Conservation (phyloP, 2,113 vertebrate genomes). For the Pontoporia blainvillei region DNA sequence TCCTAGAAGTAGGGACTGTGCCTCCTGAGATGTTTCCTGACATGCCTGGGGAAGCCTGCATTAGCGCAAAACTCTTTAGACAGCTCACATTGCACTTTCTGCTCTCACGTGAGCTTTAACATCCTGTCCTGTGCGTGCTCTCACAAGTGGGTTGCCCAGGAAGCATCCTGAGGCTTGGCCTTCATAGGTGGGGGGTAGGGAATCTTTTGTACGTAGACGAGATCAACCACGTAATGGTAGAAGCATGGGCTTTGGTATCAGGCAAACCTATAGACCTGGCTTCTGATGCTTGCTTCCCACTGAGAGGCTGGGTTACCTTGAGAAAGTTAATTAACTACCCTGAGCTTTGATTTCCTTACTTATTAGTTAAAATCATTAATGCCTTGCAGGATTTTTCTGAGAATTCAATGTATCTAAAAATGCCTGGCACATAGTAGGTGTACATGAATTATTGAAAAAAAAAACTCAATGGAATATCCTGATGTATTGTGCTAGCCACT, state of each 20-base stretch:
- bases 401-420: neutral
- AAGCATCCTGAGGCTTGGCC: neutral
- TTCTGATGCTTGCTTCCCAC: neutral
- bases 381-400: neutral
- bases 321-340: neutral
- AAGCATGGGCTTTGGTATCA: neutral
- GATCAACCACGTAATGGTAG: neutral
- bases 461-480: neutral
- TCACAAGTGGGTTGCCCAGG: neutral
- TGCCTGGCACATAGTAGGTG: neutral
- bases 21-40: neutral
- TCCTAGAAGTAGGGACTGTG: neutral
- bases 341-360: neutral
- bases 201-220: neutral
- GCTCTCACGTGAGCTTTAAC: fast-evolving
- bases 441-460: neutral
- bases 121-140: neutral
- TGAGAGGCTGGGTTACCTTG: neutral
- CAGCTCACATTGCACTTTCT: neutral
- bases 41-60: neutral
- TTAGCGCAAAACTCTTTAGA: neutral
- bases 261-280: neutral
- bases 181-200: neutral
- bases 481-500: neutral
- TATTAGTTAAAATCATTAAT: neutral